Base-by-base conservation (phyloP, 2,888 invertebrate species). In the Cryptosula pallasiana region DNA sequence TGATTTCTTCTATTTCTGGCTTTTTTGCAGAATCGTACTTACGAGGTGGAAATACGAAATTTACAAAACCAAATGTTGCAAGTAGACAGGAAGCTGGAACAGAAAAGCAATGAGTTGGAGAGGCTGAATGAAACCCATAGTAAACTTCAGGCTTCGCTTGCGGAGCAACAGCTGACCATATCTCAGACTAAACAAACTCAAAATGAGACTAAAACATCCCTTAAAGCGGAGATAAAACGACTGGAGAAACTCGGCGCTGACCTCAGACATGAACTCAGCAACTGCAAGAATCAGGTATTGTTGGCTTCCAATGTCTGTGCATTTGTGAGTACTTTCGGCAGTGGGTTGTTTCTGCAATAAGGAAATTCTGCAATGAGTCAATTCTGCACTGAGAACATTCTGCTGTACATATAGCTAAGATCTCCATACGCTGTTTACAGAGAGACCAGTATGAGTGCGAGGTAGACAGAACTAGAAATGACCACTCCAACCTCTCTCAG, bases 161-260 rank as follows among this genome's bases (percentile, higher is more conserved):
- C 63, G 20, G 82, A 83, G 74, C 77, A 82, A 13, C 82, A 83
- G 70, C 77, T 83, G 29, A 80, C 81, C 35, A 82, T 82, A n/a
- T 81, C 81, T 5, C 81, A 82, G 76, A 82, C 83, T 75, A 83
- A 83, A 76, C 83, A 83, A 75, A 76, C 81, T 69, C 63, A 63
- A n/a, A 27, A 55, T 27, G 71, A 71, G 13, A 71, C 55, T 20
- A 55, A 27, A 32, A 16, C 55, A n/a, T n/a, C 55, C n/a, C 71
- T 71, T 27, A 29, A 57, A 54, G 71, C 71, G 3, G 71, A 71
- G n/a, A 57, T 57, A 1, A 57, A 54, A n/a, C 71, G 71, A 20
- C 13, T 71, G 5, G 71, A 54, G 1, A 57, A 71, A 57, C 55
- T 55, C n/a, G 29, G 23, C 34, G 25, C 45, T n/a, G 71, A 71